Evolutionary conservation across 2,797 vertebrate species (phyloP), one percentile per base, ranked within the genome.

Genomic region (Cichlasoma orientale): DNA sequence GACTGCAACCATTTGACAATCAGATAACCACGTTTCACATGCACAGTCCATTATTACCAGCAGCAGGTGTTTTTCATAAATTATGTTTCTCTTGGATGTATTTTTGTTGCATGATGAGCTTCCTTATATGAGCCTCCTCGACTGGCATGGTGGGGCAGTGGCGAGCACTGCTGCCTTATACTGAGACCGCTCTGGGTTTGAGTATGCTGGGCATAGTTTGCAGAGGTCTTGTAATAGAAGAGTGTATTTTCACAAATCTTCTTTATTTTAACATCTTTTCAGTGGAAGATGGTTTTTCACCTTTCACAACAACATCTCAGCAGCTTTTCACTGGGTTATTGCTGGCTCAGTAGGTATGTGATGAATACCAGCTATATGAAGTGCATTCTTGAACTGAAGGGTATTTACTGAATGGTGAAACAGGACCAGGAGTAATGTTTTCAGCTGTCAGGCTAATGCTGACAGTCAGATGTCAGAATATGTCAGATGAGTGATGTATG

Each of bases 321-420:
- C 36, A 25, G 41, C 59, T 25, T 16, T 63, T 63, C 14, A 2
- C 38, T 25, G 36, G 18, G 21, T 13, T 44, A 44, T 25, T 25
- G 8, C 38, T 18, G 59, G 21, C 25, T 23, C 16, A 21, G 0
- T 25, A 0, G 8, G 13, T 1, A 11, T 2, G 8, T 25, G 10
- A 25, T 25, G 21, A 63, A 23, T 25, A 4, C 21, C 21, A 25
- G 38, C 38, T 63, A 25, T 25, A 7, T 25, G 18, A 21, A 27
- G 8, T 11, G 44, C 44, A 47, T 47, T 47, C 13, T 13, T 16
- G 44, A 14, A 5, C 14, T 6, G 44, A 47, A 44, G 2, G 44
- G 14, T 16, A 16, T 47, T 47, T 47, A 13, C 14, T 47, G 44
- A 47, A 36, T 47, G 41, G 41, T 5, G 44, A 47, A 47, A 47